Percentiles rank a stretch among this genome's conserved stretches.
Evolutionary conservation across 2,797 vertebrate genomes (phyloP).

Genomic region (Lacerta viridis): DNA sequence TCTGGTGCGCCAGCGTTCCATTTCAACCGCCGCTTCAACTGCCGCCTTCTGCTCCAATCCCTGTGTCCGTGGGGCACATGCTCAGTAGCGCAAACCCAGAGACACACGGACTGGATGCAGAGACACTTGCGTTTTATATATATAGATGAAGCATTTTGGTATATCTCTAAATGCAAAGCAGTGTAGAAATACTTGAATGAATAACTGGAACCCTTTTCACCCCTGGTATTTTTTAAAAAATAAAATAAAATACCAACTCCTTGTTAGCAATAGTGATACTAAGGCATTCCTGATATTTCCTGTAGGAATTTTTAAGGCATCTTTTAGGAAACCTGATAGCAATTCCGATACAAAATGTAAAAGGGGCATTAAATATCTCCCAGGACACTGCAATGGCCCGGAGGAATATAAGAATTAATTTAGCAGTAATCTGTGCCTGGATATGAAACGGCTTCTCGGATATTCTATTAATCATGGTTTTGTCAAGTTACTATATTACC

Average conservation of each 20-base stretch:
- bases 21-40: no score
- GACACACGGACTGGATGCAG: no score
- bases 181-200: background rate
- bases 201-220: conserved; percentile 2
- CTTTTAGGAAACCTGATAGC: conserved; percentile 26
- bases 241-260: background rate
- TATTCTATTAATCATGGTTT: conserved; percentile 37
- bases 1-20: no score
- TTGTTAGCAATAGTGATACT: conserved; percentile 10
- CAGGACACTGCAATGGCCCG: conserved; percentile 14
- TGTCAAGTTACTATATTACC: background rate
- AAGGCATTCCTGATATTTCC: conserved; percentile 36
- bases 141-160: no score
- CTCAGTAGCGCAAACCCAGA: no score
- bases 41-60: no score
- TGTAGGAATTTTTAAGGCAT: conserved; percentile 24
- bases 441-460: conserved; percentile 7
- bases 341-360: conserved; percentile 10
- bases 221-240: background rate
- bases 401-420: conserved; percentile 34
- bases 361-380: background rate
- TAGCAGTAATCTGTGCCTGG: conserved; percentile 28
- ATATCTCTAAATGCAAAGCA: no score
- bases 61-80: no score
- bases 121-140: no score